Evolutionary conservation across 2,797 vertebrate species (phyloP).

Genomic region (Rhincodon typus): DNA sequence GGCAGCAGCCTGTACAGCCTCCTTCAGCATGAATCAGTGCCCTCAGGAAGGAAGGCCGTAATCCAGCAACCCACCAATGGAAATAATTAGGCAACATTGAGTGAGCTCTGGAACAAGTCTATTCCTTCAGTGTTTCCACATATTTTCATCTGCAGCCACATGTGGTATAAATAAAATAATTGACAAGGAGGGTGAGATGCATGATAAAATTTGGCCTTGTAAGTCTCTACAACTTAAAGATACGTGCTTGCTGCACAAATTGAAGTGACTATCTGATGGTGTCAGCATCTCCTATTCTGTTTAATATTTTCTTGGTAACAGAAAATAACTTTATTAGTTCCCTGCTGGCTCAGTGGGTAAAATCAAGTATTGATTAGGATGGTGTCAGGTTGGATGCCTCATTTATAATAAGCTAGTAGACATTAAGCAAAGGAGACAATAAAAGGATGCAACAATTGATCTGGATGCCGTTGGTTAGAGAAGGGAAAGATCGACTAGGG

Average conservation of each 20-base stretch:
- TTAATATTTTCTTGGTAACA: not conserved
- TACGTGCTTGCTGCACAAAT: not conserved
- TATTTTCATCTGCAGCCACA: conserved; percentile 18
- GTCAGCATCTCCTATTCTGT: not conserved
- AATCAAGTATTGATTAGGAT: not conserved
- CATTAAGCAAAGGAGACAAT: not conserved
- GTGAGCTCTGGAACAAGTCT: not conserved
- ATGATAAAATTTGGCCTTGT: not conserved
- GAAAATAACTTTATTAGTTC: not conserved
- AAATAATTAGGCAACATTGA: conserved; percentile 23
- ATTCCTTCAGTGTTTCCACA: not conserved
- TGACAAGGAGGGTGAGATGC: conserved; percentile 2
- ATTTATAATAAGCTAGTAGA: not conserved
- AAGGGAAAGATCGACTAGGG: not conserved
- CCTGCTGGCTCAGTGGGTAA: not conserved
- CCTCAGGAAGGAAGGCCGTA: conserved; percentile 26
- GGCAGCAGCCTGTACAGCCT: not conserved
- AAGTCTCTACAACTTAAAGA: not conserved
- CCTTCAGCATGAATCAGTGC: not conserved
- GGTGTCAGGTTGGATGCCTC: not conserved
- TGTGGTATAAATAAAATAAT: conserved; percentile 26
- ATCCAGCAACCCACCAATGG: conserved; percentile 24
- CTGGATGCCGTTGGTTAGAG: not conserved
- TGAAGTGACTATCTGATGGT: not conserved
- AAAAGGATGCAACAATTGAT: not conserved